Percentiles rank a stretch among this genome's conserved stretches.
Conservation (phyloP, 2,888 invertebrate genomes). For the Dolichopus griseipennis region DNA sequence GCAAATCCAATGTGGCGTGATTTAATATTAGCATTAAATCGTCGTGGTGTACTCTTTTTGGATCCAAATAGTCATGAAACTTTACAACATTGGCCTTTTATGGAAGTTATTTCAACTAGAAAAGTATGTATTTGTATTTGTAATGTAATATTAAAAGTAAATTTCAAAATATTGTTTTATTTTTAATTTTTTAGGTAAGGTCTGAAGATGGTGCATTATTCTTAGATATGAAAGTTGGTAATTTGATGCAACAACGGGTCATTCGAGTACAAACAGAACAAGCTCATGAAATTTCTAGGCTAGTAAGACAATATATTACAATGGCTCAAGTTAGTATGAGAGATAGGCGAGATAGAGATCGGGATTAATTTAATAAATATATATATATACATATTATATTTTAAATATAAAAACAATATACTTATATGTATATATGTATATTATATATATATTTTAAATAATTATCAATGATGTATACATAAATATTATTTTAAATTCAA, state of each 20-base stretch:
- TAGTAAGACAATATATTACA: conserved; percentile 94
- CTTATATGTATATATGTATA: too few species aligned
- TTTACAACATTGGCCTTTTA: conserved; percentile 85
- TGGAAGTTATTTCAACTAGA: conserved; percentile 90
- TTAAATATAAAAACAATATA: too few species aligned
- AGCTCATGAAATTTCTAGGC: conserved; percentile 91
- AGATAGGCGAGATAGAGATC: conserved; percentile 32
- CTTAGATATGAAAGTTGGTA: conserved; percentile 95
- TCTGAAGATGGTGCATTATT: conserved; percentile 86
- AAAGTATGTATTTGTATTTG: conserved; percentile 51
- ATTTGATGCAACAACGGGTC: conserved; percentile 90
- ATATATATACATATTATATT: too few species aligned
- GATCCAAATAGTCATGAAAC: conserved; percentile 89
- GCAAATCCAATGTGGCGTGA: conserved; percentile 63
- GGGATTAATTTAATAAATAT: neutral
- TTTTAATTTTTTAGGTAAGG: conserved; percentile 50
- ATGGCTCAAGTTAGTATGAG: conserved; percentile 58
- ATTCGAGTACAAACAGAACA: conserved; percentile 94
- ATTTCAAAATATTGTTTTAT: neutral
- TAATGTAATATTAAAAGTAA: neutral
- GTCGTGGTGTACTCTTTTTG: conserved; percentile 87
- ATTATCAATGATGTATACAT: too few species aligned
- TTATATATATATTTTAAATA: too few species aligned
- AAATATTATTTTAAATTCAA: too few species aligned
- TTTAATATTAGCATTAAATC: conserved; percentile 86